phyloP scores from a whole-genome alignment of 2,113 vertebrate species.

The Pipra filicauda region DNA sequence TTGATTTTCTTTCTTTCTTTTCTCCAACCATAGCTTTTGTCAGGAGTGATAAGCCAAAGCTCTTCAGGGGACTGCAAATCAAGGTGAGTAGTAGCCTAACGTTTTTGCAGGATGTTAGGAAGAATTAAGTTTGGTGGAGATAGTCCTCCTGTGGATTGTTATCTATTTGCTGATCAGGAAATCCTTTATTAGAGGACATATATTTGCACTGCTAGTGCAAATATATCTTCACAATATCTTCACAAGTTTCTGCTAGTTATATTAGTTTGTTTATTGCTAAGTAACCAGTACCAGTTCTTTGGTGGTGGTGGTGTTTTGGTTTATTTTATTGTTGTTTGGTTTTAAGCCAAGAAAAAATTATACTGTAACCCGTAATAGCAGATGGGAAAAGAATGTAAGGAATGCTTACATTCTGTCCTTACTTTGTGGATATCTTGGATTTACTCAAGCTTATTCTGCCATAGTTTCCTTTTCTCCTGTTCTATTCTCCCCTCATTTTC shows the following conservation, averaged over 20 bases:
- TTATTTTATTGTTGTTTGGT: not conserved
- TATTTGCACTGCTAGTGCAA: not conserved
- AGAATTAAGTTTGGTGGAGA: not conserved
- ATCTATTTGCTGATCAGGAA: not conserved
- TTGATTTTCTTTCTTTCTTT: not conserved
- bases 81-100: slow-evolving; percentile 79
- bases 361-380: not conserved
- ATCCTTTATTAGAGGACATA: not conserved
- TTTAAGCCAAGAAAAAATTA: not conserved
- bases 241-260: not conserved
- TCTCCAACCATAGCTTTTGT: slow-evolving; percentile 87
- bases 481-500: not conserved
- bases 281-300: not conserved
- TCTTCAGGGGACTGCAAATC: slow-evolving; percentile 97
- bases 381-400: not conserved
- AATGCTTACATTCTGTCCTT: not conserved
- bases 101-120: not conserved
- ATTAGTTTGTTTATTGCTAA: not conserved
- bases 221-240: too few relatives aligned
- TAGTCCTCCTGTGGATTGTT: not conserved
- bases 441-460: not conserved
- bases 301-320: not conserved
- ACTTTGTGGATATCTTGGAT: not conserved
- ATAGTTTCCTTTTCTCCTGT: not conserved
- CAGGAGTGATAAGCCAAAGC: slow-evolving; percentile 97